A percentile compares a stretch with the other conserved stretches of the same genome.
Conservation (phyloP, 53 echinoderm and acorn worm species). For the Paelopatides confundens region DNA sequence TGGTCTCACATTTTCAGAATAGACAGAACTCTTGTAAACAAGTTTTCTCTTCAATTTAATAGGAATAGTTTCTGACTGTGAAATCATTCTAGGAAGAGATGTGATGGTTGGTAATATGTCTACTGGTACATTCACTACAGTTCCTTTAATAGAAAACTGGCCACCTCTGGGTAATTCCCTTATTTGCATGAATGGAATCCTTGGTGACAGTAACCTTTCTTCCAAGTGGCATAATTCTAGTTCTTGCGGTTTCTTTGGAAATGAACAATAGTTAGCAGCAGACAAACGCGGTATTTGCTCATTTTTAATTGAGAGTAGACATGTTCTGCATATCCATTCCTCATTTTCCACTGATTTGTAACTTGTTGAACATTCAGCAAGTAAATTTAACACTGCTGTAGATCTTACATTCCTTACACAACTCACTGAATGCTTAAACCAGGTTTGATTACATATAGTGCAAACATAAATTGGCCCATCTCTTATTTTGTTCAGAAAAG, state of each 20-base stretch:
- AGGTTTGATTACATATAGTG: constrained; percentile 45
- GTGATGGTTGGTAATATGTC: constrained; percentile 57
- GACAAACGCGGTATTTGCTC: constrained; percentile 31
- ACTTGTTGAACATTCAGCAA: background rate
- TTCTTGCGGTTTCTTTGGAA: constrained; percentile 24
- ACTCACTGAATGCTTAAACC: constrained; percentile 47
- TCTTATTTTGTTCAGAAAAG: background rate
- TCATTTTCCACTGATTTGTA: background rate
- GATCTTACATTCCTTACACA: background rate
- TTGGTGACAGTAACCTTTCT: constrained; percentile 52
- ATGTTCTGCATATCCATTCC: constrained; percentile 59
- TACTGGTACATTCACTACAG: constrained; percentile 63
- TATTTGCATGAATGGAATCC: constrained; percentile 67
- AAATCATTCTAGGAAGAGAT: constrained; percentile 39
- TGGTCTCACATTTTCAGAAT: constrained; percentile 54
- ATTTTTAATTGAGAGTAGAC: background rate
- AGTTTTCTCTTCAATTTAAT: constrained; percentile 55
- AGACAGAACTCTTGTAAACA: background rate
- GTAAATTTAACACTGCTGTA: background rate
- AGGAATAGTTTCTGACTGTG: constrained; percentile 47
- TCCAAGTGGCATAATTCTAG: constrained; percentile 16
- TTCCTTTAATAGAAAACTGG: constrained; percentile 56
- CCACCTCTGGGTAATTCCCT: constrained; percentile 64
- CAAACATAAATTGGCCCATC: constrained; percentile 51
- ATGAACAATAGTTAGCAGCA: constrained; percentile 13